These are phyloP conservation scores for Neoascia interrupta DNA, from an alignment of 2,888 invertebrate species.

Conservation along the genomic window DNA sequence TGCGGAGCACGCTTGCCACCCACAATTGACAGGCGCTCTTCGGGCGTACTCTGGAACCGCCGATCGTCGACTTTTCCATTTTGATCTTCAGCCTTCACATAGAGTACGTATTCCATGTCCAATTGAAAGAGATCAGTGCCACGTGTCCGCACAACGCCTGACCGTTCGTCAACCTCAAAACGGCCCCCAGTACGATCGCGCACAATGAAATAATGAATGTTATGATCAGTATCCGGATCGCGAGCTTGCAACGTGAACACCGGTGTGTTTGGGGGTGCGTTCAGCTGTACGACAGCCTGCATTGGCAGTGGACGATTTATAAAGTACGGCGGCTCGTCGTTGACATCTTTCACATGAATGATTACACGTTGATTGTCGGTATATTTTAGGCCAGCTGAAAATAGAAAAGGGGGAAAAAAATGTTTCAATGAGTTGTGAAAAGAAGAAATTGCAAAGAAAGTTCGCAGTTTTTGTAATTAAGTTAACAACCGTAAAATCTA, in stretches of 20 bases:
- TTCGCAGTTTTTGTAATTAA: too few species aligned
- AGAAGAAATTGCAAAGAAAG: too few species aligned
- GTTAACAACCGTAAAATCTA: too few species aligned
- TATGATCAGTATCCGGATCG: conserved; percentile 97
- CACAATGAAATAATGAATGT: conserved; percentile 97
- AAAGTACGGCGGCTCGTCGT: conserved; percentile 97
- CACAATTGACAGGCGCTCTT: conserved; percentile 94
- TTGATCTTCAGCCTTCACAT: conserved; percentile 97
- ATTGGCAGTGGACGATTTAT: conserved; percentile 98
- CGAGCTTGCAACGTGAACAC: conserved; percentile 98
- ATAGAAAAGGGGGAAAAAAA: conserved; percentile 45
- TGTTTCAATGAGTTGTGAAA: too few species aligned
- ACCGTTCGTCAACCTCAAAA: conserved; percentile 94
- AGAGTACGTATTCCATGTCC: conserved; percentile 97
- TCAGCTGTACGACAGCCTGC: conserved; percentile 97
- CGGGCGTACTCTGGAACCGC: conserved; percentile 93
- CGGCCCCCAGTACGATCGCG: conserved; percentile 90
- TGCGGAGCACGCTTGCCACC: conserved; percentile 99
- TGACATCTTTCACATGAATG: conserved; percentile 96
- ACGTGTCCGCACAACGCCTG: conserved; percentile 94
- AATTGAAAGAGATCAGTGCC: conserved; percentile 95
- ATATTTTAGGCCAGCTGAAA: conserved; percentile 82
- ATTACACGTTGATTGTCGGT: conserved; percentile 97
- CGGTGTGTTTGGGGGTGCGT: conserved; percentile 96
- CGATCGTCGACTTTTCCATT: conserved; percentile 95